Conservation (phyloP, 2,113 vertebrate species). For the Heloderma charlesbogerti region DNA sequence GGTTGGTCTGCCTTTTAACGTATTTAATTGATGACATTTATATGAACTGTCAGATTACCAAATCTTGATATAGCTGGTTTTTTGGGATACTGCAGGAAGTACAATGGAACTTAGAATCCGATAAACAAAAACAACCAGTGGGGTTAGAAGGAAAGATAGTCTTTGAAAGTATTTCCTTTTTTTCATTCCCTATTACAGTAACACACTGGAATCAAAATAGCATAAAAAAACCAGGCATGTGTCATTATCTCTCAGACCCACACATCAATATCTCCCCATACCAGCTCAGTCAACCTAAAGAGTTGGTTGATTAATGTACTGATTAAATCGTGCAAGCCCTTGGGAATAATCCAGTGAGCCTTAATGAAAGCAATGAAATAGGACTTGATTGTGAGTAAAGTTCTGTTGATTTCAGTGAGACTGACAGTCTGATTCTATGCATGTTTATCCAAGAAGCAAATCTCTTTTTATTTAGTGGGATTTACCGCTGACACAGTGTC, state of each 20-base stretch:
- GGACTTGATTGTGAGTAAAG: too few relatives aligned
- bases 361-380: too few relatives aligned
- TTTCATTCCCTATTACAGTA: background rate
- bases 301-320: too few relatives aligned
- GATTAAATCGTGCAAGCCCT: too few relatives aligned
- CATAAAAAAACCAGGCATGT: background rate
- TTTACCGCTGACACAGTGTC: too few relatives aligned
- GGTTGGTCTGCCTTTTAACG: background rate
- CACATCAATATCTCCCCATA: background rate
- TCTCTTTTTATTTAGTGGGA: too few relatives aligned
- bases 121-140: background rate
- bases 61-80: background rate
- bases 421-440: too few relatives aligned
- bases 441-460: too few relatives aligned
- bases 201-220: background rate
- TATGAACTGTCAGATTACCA: background rate
- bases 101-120: background rate
- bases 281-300: too few relatives aligned
- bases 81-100: background rate
- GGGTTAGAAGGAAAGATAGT: background rate
- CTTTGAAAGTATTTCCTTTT: background rate
- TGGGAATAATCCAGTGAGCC: too few relatives aligned
- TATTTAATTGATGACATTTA: background rate
- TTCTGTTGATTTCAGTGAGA: too few relatives aligned
- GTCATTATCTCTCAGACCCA: too few relatives aligned